Base-by-base conservation (phyloP, 2,797 vertebrate species). In the Sebastes variabilis region DNA sequence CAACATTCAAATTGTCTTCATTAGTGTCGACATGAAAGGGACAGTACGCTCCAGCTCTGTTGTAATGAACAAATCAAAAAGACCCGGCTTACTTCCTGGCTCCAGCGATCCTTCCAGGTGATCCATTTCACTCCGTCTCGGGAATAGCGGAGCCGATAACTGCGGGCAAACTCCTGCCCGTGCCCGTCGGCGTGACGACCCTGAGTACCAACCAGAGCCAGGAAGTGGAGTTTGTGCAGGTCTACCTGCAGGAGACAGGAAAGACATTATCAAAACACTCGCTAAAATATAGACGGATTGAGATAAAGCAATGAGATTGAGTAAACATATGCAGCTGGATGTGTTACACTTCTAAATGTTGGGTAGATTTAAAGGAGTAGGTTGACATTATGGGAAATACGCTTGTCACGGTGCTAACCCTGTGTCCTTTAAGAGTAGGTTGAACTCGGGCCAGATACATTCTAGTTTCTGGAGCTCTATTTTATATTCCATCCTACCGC, bases 151-250 rank as follows among this genome's bases (percentile, higher is more conserved):
- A 99, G 96, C 0, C 96, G 94, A 86, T 99, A 99, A 78, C 94
- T 93, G 4, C 94, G 96, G 22, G 97, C 97, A 81, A 98, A 99
- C 90, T 99, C 98, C 67, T 96, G 96, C 18, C 98, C 98, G 0
- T 97, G 96, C 6, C 98, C 98, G 0, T 97, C 97, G 0, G 97
- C 98, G 0, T 99, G 97, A 9, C 98, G 97, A 6, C 98, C 98
- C 90, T 99, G 98, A 0, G 98, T 99, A 66, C 97, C 98, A 71
- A 98, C 98, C 93, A 99, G 92, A 2, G 98, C 96, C 89, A 99
- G 91, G 84, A 98, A 95, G 91, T 98, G 94, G 4, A 99, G 95
- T 12, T 83, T 93, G 46, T 77, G 96, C 38, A 99, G 95, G 82
- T 99, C 97, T 71, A 99, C 95, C 96, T 98, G 89, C 55, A 95